These are phyloP conservation scores for Telenomus remus DNA, from an alignment of 1,140 invertebrate genomes.

Conservation along the genomic window DNA sequence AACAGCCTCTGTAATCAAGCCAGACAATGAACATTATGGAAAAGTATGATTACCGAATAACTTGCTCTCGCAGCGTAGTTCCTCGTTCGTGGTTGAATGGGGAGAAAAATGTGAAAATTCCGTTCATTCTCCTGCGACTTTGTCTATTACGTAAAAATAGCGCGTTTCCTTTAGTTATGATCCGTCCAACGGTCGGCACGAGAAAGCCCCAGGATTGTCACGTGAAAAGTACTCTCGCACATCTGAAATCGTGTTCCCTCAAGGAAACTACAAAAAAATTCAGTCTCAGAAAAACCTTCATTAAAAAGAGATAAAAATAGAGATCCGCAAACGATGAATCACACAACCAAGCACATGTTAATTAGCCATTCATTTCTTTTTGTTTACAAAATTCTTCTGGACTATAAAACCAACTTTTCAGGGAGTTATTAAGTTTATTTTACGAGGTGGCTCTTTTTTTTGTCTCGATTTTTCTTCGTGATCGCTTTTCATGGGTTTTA, in stretches of 20 bases:
- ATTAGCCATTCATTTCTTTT: slow-evolving; percentile 43
- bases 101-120: slow-evolving; percentile 16
- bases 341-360: slow-evolving; percentile 35
- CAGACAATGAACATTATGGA: slow-evolving; percentile 30
- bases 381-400: slow-evolving; percentile 28
- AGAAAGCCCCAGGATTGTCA: slow-evolving; percentile 4
- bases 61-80: slow-evolving; percentile 28
- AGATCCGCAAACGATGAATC: not conserved
- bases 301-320: too few species aligned
- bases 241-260: slow-evolving; percentile 6
- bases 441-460: slow-evolving; percentile 27
- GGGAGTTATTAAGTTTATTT: slow-evolving; percentile 45
- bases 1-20: slow-evolving; percentile 10
- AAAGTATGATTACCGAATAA: slow-evolving; percentile 46
- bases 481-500: slow-evolving; percentile 23
- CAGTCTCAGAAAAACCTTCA: too few species aligned
- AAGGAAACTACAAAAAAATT: too few species aligned
- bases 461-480: slow-evolving; percentile 26
- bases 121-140: slow-evolving; percentile 6
- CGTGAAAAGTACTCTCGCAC: slow-evolving; percentile 15
- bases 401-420: slow-evolving; percentile 26
- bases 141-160: slow-evolving; percentile 29
- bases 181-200: not conserved
- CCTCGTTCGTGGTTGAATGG: slow-evolving; percentile 11
- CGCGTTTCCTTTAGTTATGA: slow-evolving; percentile 22